These are phyloP conservation scores for Corythornis vintsioides DNA, from an alignment of 2,113 vertebrate species.

Conservation along the genomic window DNA sequence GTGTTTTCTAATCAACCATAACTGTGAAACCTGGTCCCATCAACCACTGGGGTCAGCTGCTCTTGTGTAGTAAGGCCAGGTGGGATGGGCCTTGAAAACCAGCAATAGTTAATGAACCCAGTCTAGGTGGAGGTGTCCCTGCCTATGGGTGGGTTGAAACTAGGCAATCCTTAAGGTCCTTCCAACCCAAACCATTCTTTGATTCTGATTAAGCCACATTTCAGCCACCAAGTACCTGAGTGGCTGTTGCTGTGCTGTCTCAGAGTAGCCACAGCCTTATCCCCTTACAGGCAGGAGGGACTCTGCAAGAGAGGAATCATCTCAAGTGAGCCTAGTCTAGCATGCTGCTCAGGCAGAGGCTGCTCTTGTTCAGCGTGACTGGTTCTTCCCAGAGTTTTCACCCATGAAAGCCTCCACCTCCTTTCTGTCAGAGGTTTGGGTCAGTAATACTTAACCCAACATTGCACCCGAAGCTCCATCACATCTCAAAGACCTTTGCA, in stretches of 20 bases:
- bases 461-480: neutral
- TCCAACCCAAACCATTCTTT: neutral
- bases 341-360: neutral
- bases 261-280: neutral
- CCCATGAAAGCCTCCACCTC: neutral
- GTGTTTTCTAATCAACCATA: neutral
- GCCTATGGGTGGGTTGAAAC: neutral
- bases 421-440: neutral
- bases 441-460: rapidly evolving
- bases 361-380: neutral
- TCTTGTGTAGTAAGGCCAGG: neutral
- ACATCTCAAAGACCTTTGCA: neutral
- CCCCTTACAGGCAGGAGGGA: rapidly evolving
- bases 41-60: neutral
- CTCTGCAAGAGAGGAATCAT: neutral
- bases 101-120: neutral
- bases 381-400: neutral
- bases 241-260: neutral
- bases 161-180: neutral
- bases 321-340: neutral
- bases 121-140: neutral
- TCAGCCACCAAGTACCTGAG: neutral
- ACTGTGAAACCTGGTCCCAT: neutral
- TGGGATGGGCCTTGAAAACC: neutral
- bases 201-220: neutral